Evolutionary conservation across 2,888 invertebrate genomes (phyloP), one percentile per base, ranked within the genome.

Genomic region (Noctua pronuba): DNA sequence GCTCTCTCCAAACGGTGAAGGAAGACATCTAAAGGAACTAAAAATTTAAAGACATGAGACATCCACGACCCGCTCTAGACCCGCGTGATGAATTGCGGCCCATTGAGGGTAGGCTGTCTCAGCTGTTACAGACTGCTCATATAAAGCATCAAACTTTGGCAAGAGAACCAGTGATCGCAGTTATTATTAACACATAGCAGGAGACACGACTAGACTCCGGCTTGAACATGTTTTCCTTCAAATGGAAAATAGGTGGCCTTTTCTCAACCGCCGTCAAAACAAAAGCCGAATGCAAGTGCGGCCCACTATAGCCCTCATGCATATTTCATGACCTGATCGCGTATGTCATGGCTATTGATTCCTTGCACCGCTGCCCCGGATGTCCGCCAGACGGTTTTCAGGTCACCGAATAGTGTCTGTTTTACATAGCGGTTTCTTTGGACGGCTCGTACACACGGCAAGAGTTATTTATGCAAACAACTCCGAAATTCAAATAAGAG

Each of bases 341-440:
- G 88, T 88, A 87, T 87, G 88, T 88, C 86, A 86, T 84, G 71
- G 80, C 88, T 91, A 92, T 92, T 92, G 92, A 92, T 92, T 92
- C 88, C 84, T 86, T 80, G 79, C 87, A 84, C 87, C 83, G 85
- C 87, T 83, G 81, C 75, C 69, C 77, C 87, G 87, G 79, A 86
- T 79, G 82, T 88, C 89, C 87, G 86, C 70, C 38, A 62, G 69
- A 65, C 85, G 76, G 86, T 88, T 88, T 90, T 86, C 92, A 86
- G 90, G 91, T 90, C 90, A 88, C 73, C 69, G 86, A 80, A 83
- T 78, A 75, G 75, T 82, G 81, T 85, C 89, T 87, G 82, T 77
- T 88, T 86, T 84, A 80, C 87, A 83, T 84, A 85, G 72, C 55
- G 73, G 72, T 78, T 86, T 87, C 87, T 88, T 86, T 81, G 52